Conservation (phyloP, 2,797 vertebrate genomes). For the Botia almorhae region DNA sequence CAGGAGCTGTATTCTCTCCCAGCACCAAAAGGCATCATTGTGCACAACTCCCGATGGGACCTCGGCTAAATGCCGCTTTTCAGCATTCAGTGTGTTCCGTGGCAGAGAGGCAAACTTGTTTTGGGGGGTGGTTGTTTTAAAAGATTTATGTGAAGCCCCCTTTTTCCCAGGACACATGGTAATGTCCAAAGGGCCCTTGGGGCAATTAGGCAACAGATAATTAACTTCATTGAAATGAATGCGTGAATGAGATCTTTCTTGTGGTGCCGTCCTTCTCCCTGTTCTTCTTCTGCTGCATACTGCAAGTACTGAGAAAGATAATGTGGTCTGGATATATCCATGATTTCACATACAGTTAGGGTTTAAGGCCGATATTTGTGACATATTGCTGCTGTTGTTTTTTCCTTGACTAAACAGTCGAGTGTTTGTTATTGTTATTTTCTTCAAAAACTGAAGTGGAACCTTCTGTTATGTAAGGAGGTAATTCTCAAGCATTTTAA, state of each 20-base stretch:
- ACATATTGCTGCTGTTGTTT: slow-evolving; percentile 35
- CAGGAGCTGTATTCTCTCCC: slow-evolving; percentile 30
- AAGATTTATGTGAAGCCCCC: slow-evolving; percentile 66
- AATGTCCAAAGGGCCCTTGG: slow-evolving; percentile 59
- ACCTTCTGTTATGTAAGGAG: neutral
- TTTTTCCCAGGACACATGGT: slow-evolving; percentile 61
- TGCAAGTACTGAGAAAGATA: slow-evolving; percentile 41
- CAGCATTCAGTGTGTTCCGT: slow-evolving; percentile 57
- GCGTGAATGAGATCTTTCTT: slow-evolving; percentile 68
- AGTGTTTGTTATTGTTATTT: neutral
- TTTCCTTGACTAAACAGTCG: neutral
- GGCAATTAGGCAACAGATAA: slow-evolving; percentile 73
- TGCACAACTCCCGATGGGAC: slow-evolving; percentile 55
- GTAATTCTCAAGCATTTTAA: neutral
- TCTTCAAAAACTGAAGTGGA: neutral
- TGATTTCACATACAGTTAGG: slow-evolving; percentile 10
- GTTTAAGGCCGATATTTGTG: neutral
- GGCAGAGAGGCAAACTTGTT: slow-evolving; percentile 56
- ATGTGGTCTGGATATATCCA: neutral
- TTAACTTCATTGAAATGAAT: slow-evolving; percentile 71
- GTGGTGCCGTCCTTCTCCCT: slow-evolving; percentile 49
- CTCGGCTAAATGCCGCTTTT: slow-evolving; percentile 63
- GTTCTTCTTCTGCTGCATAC: slow-evolving; percentile 30
- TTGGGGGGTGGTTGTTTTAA: slow-evolving; percentile 58
- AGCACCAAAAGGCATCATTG: slow-evolving; percentile 62